Percentiles rank a stretch among this genome's conserved stretches.
Evolutionary conservation across 2,113 vertebrate species (phyloP).

Genomic region (Atrichornis clamosus): DNA sequence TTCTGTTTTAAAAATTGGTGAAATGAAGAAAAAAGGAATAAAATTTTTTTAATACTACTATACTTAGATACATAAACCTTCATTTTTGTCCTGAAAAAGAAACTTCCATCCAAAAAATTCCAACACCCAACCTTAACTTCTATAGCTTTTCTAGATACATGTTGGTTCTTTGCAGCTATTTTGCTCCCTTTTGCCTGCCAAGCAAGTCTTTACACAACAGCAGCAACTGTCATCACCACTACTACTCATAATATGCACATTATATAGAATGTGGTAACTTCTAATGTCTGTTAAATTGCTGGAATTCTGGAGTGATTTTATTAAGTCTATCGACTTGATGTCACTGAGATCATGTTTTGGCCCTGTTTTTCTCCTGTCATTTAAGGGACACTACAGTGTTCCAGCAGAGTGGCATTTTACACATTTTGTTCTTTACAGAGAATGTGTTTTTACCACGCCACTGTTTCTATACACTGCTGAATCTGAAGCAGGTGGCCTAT

Average conservation of each 20-base stretch:
- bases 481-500: slow-evolving; percentile 26
- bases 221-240: neutral
- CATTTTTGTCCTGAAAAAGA: neutral
- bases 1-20: neutral
- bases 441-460: neutral
- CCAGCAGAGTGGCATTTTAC: neutral
- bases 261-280: neutral
- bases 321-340: neutral
- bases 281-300: neutral
- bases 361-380: neutral
- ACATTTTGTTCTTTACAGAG: neutral
- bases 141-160: slow-evolving; percentile 17
- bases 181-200: neutral
- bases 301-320: neutral
- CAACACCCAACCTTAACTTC: neutral
- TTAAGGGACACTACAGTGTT: neutral
- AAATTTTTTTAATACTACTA: neutral
- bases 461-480: neutral
- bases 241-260: neutral
- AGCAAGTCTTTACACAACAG: neutral
- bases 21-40: neutral
- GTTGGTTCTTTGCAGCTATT: neutral
- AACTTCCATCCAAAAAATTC: neutral
- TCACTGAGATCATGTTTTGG: neutral
- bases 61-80: neutral